Conservation (phyloP, 2,113 vertebrate genomes). For the Sinocyclocheilus anophthalmus region DNA sequence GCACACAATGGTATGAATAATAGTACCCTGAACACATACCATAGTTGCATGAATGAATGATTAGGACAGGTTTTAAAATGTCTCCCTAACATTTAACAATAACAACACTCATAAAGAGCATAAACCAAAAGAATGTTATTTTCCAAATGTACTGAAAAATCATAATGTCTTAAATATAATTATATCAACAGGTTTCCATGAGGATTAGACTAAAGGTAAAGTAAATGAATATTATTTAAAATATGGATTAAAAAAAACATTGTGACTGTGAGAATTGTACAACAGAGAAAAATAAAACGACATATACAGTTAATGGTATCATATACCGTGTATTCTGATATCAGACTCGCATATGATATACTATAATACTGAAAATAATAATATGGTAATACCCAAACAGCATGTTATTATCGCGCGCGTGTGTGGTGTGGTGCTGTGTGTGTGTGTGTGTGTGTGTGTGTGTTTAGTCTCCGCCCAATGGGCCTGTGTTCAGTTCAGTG, state of each 20-base stretch:
- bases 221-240: not conserved
- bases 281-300: not conserved
- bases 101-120: not conserved
- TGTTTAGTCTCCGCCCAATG: slow-evolving; percentile 32
- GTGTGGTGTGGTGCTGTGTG: not conserved
- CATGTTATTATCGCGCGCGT: not conserved
- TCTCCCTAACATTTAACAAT: not conserved
- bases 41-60: not conserved
- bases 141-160: not conserved
- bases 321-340: not conserved
- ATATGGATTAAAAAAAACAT: not conserved
- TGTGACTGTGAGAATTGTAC: not conserved
- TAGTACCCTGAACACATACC: not conserved
- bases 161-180: not conserved
- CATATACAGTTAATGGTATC: not conserved
- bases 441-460: not conserved
- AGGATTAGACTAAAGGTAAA: not conserved
- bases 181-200: not conserved
- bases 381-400: not conserved
- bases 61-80: not conserved
- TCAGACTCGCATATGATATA: not conserved
- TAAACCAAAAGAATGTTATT: not conserved
- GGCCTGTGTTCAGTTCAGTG: slow-evolving; percentile 15
- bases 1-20: not conserved
- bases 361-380: not conserved